Evolutionary conservation across 2,797 vertebrate species (phyloP), one percentile per base, ranked within the genome.

Genomic region (Muscicapa comitata): DNA sequence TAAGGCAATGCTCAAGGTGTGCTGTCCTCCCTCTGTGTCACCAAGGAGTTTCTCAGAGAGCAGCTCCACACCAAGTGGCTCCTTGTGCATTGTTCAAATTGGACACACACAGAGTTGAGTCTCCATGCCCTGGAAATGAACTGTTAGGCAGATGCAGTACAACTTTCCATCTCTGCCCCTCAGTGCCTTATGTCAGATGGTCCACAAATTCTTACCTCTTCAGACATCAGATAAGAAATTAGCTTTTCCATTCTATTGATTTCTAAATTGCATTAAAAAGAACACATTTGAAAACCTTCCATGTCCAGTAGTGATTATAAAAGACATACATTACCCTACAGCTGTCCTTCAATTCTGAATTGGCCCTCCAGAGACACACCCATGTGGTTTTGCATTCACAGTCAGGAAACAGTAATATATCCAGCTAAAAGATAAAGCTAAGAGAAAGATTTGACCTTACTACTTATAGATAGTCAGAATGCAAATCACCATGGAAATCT

Each of bases 401-500:
- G 24, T 58, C 51, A 73, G 38, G 43, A 1, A 3, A 66, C 10
- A 19, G 15, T 35, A 38, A n/a, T 26, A 47, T 0, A 7, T 40
- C 25, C 51, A 73, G 31, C 58, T 47, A 15, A 73, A 86, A 82
- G 35, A 35, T 20, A 62, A 47, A 82, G 21, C n/a, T 38, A 17
- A 73, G 63, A 23, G 61, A 75, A 81, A 62, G 17, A 24, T 62
- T 25, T 42, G n/a, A 76, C 51, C 42, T 80, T 40, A 11, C 48
- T 71, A 19, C 58, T 61, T 66, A 40, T 1, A 78, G 62, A 51
- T 5, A 78, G 66, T 21, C 58, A 75, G 72, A 82, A 86, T 17
- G 47, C 74, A 89, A 88, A 87, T 93, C 55, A 65, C 71, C 47
- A 51, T 71, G 90, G 92, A 89, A 92, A 94, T 87, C 47, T 3